These are phyloP conservation scores for Stenoptilia bipunctidactyla DNA, from an alignment of 2,888 invertebrate genomes.

Conservation along the genomic window DNA sequence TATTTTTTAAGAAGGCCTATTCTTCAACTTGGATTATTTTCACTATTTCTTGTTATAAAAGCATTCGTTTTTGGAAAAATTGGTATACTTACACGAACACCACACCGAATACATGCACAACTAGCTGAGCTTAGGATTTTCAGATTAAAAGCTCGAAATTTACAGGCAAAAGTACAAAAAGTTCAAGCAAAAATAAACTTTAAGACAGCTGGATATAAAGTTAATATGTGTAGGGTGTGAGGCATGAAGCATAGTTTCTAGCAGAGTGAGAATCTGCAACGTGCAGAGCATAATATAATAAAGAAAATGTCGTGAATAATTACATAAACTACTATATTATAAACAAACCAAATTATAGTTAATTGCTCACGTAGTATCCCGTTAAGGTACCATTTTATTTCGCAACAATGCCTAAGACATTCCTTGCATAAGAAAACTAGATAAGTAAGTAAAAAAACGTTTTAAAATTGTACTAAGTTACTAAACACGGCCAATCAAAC, in stretches of 20 bases:
- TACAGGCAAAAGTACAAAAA: neutral
- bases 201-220: neutral
- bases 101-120: no score
- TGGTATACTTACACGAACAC: no score
- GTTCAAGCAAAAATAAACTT: neutral
- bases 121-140: no score
- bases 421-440: constrained; percentile 37
- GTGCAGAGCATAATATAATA: constrained; percentile 15
- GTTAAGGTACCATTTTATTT: constrained; percentile 9
- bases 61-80: no score
- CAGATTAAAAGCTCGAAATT: neutral
- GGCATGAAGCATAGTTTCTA: constrained; percentile 8
- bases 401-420: constrained; percentile 26
- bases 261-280: constrained; percentile 18
- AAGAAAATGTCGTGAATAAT: constrained; percentile 1
- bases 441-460: no score
- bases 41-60: no score
- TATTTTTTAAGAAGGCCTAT: no score
- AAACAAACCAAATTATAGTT: constrained; percentile 22
- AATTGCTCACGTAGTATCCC: constrained; percentile 9
- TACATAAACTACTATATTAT: constrained; percentile 18
- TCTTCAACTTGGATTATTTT: no score
- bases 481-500: constrained; percentile 37
- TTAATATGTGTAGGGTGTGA: neutral
- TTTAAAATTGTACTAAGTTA: constrained; percentile 30